A percentile compares a stretch with the other conserved stretches of the same genome.
Conservation (phyloP, 1,140 invertebrate species). For the Bacillus rossius region DNA sequence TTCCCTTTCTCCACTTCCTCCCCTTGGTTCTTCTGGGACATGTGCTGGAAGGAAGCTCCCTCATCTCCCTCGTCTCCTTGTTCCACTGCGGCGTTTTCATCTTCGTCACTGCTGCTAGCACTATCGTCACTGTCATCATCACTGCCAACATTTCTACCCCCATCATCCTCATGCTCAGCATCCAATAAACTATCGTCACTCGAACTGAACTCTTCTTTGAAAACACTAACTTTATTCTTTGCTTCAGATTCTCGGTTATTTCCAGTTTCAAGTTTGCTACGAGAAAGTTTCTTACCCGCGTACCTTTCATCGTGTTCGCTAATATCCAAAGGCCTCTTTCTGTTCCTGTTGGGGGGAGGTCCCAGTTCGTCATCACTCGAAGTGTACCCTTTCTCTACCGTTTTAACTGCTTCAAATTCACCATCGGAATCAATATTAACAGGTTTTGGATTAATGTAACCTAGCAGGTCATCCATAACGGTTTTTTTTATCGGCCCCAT, state of each 20-base stretch:
- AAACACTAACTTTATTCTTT: too few species aligned
- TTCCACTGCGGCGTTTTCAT: conserved; percentile 30
- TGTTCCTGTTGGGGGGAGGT: neutral
- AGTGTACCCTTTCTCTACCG: neutral
- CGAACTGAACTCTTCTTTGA: conserved; percentile 20
- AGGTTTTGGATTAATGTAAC: conserved; percentile 6
- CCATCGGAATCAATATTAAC: neutral
- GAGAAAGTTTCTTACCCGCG: conserved; percentile 58
- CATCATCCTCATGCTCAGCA: neutral
- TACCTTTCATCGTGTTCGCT: conserved; percentile 66
- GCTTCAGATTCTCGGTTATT: conserved; percentile 25
- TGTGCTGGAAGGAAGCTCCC: conserved; percentile 44
- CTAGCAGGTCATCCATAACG: neutral
- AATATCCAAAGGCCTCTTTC: conserved; percentile 55
- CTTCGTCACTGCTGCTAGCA: conserved; percentile 15
- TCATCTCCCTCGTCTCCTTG: conserved; percentile 31
- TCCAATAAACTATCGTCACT: conserved; percentile 19
- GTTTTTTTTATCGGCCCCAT: conserved; percentile 3
- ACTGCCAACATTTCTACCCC: conserved; percentile 7
- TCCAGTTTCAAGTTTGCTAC: conserved; percentile 42
- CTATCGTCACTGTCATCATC: conserved; percentile 24
- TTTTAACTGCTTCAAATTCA: neutral
- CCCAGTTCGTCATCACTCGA: neutral
- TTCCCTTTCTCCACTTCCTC: conserved; percentile 68
- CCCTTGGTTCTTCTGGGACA: conserved; percentile 48